Evolutionary conservation across 1,140 invertebrate species (phyloP).

Genomic region (Helicorthomorpha holstii): DNA sequence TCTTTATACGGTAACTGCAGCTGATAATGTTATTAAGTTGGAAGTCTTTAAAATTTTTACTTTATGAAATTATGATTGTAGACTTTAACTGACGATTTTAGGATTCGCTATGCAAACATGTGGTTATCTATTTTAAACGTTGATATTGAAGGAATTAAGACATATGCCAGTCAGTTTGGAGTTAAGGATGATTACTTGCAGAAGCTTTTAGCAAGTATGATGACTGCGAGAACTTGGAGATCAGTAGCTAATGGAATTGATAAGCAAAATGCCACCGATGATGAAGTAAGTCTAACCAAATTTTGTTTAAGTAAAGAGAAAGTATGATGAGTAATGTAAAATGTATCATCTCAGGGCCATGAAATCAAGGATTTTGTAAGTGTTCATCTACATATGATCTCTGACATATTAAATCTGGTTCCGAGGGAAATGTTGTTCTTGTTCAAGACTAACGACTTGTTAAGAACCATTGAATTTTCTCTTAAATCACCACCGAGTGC

Average conservation of each 20-base stretch:
- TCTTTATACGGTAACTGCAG: constrained; percentile 85
- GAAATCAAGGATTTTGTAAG: constrained; percentile 40
- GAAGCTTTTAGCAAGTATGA: constrained; percentile 83
- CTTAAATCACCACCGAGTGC: constrained; percentile 49
- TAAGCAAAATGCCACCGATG: constrained; percentile 44
- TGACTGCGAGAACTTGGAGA: constrained; percentile 84
- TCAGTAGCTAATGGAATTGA: constrained; percentile 65
- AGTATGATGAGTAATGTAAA: too few species aligned
- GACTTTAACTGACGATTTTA: constrained; percentile 70
- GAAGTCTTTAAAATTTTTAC: too few species aligned
- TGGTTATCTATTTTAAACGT: constrained; percentile 83
- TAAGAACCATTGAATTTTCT: constrained; percentile 77
- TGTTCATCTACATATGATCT: constrained; percentile 40
- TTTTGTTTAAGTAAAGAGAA: neutral
- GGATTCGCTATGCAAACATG: constrained; percentile 78
- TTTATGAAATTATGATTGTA: too few species aligned
- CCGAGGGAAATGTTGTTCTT: constrained; percentile 78
- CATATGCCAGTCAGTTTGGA: constrained; percentile 56
- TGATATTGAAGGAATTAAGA: constrained; percentile 58
- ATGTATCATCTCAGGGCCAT: constrained; percentile 33
- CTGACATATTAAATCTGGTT: constrained; percentile 48
- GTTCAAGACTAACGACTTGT: constrained; percentile 93
- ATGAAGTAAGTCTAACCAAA: constrained; percentile 42
- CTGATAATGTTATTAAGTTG: too few species aligned
- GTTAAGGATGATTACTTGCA: constrained; percentile 64